Evolutionary conservation across 2,888 invertebrate species (phyloP), one percentile per base, ranked within the genome.

Genomic region (Xestobium rufovillosum): DNA sequence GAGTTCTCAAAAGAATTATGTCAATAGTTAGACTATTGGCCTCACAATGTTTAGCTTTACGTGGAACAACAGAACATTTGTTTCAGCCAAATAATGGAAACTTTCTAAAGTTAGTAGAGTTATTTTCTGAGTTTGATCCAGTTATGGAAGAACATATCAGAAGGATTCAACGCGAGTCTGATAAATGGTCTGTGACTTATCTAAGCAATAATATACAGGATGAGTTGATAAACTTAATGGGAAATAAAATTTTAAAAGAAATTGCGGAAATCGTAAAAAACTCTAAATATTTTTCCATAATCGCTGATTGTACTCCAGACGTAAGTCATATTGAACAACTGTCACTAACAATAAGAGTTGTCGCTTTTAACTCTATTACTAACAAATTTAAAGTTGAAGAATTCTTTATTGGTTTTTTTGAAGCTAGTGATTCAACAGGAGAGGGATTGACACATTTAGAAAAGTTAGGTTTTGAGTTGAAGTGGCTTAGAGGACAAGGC

Each of bases 401-500:
- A 38, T 33, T 31, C 31, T 30, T 36, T 31, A 30, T 36, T 30
- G 36, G 36, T 30, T 36, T 30, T 36, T 23, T 36, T 36, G 14
- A 17, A 36, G 30, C 36, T 35, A 29, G 35, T 35, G 35, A 31
- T 36, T 33, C 19, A 38, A 34, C 33, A 8, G 27, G 38, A 33
- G 27, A 38, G 17, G 38, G 34, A 27, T 31, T 37, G 14, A 32
- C 15, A n/a, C 26, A 38, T 23, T 38, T 34, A 14, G 32, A 38
- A 37, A 38, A 27, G 27, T 28, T 38, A 33, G 27, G 28, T 33
- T 32, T 38, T 38, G 19, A 37, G 26, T 32, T 31, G 14, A 37
- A 37, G 32, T 37, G 27, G 37, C 26, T 37, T 32, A 36, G 50
- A 2, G 50, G 49, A 4, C 51, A 52, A 41, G 42, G 42, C 12